Evolutionary conservation across 2,888 invertebrate species (phyloP), one percentile per base, ranked within the genome.

Genomic region (Phoenoteleia sp.): DNA sequence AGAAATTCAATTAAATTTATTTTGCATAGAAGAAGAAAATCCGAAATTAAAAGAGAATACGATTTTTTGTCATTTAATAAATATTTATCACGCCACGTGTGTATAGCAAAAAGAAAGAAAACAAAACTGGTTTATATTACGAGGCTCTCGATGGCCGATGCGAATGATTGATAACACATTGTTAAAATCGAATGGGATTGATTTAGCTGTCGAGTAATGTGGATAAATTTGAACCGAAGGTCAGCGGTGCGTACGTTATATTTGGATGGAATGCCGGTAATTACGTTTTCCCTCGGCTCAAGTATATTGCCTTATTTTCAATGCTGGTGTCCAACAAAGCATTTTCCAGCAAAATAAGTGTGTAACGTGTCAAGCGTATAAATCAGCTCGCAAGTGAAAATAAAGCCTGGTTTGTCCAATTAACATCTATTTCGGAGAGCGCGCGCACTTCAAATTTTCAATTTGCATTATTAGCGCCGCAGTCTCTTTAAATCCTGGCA

Each of bases 151-250:
- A 36, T 27, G n/a, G 17, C 27, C 13, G 27, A 71, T 39, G 56
- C 27, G 19, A 45, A 64, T 67, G 81, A 82, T 82, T 71, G 64
- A 82, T 74, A 76, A 82, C 39, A 23, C 64, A 82, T 76, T 82
- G 81, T 82, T 54, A n/a, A 67, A 76, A 67, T 76, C 56, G 64
- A 76, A 66, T 47, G 15, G 45, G 60, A 69, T 54, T 83, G 77
- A 83, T 79, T 83, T 74, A 79, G 60, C 67, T 54, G 15, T 33
- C 25, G 56, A 74, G 67, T 62, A 74, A 74, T 27, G 60, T 36
- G 25, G 67, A 54, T 69, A 83, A 67, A 74, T 83, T 79, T 83
- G 79, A 79, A 54, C 58, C 42, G 74, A 83, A 83, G 79, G 83
- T 79, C 83, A 74, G 47, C 45, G 13, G 64, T 60, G 60, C 72